phyloP scores from a whole-genome alignment of 2,888 invertebrate genomes.

The Catocala sponsa region DNA sequence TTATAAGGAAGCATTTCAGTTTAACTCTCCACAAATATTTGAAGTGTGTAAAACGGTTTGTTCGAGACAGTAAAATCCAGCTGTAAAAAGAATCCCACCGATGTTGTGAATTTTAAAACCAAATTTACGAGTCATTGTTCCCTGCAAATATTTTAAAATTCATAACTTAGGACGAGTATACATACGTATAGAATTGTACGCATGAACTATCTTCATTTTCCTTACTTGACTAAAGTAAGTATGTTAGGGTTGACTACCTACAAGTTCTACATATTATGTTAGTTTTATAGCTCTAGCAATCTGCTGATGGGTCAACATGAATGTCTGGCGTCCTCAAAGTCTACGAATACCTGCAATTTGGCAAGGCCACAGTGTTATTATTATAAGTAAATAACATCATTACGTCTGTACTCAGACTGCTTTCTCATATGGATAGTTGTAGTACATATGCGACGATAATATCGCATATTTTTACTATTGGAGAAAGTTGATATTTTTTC shows the following conservation, averaged over 20 bases:
- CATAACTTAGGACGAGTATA: slow-evolving; percentile 32
- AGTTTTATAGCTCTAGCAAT: slow-evolving; percentile 18
- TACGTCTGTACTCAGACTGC: too few relatives aligned
- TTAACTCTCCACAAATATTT: slow-evolving; percentile 40
- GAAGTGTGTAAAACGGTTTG: slow-evolving; percentile 27
- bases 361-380: slow-evolving; percentile 11
- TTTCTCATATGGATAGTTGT: too few relatives aligned
- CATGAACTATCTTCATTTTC: slow-evolving; percentile 2
- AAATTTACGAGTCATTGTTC: slow-evolving; percentile 46
- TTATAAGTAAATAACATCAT: slow-evolving; percentile 2
- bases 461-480: slow-evolving; percentile 7
- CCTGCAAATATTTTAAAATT: slow-evolving; percentile 42
- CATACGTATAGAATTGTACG: slow-evolving; percentile 20
- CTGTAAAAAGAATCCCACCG: slow-evolving; percentile 21
- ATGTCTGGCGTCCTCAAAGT: slow-evolving; percentile 11
- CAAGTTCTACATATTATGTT: slow-evolving; percentile 12
- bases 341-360: slow-evolving; percentile 21
- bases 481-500: slow-evolving; percentile 18
- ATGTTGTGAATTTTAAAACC: slow-evolving; percentile 44
- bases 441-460: neutral
- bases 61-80: slow-evolving; percentile 15
- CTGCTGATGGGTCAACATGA: slow-evolving; percentile 13
- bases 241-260: slow-evolving; percentile 15
- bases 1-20: slow-evolving; percentile 23
- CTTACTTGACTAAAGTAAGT: slow-evolving; percentile 3